Evolutionary conservation across 2,113 vertebrate species (phyloP).

Genomic region (Platysternon megacephalum): DNA sequence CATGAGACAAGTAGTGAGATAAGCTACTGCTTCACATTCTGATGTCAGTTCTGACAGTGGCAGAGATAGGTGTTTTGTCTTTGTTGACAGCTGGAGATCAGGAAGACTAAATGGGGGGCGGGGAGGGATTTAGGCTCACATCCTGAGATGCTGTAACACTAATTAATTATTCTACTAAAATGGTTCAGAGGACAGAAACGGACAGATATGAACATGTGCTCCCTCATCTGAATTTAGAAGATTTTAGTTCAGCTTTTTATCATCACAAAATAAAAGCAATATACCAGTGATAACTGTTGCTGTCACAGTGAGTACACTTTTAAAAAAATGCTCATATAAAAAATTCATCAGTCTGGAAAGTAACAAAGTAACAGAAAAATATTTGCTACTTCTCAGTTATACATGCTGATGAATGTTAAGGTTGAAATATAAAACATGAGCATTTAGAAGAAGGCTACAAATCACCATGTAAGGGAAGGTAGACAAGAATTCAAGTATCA

Average conservation of each 20-base stretch:
- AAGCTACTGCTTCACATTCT: not conserved
- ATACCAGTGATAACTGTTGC: not conserved
- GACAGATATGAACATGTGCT: not conserved
- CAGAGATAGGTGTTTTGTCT: not conserved
- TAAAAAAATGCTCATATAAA: not conserved
- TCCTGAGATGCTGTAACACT: not conserved
- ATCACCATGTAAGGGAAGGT: not conserved
- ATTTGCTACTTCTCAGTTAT: not conserved
- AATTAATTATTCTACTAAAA: not conserved
- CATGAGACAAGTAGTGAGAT: slow-evolving; percentile 20
- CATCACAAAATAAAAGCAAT: not conserved
- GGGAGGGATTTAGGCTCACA: not conserved
- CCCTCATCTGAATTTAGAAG: not conserved
- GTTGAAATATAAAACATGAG: not conserved
- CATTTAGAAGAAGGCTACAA: not conserved
- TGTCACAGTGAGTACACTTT: not conserved
- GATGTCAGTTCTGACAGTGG: not conserved
- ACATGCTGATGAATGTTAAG: not conserved
- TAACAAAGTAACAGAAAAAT: not conserved
- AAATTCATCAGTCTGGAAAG: not conserved
- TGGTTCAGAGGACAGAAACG: not conserved
- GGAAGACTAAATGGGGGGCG: not conserved
- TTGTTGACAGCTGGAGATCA: not conserved
- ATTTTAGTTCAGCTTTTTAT: not conserved
- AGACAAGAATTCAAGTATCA: not conserved